Evolutionary conservation across 2,797 vertebrate genomes (phyloP), one percentile per base, ranked within the genome.

Genomic region (Uromys caudimaculatus): DNA sequence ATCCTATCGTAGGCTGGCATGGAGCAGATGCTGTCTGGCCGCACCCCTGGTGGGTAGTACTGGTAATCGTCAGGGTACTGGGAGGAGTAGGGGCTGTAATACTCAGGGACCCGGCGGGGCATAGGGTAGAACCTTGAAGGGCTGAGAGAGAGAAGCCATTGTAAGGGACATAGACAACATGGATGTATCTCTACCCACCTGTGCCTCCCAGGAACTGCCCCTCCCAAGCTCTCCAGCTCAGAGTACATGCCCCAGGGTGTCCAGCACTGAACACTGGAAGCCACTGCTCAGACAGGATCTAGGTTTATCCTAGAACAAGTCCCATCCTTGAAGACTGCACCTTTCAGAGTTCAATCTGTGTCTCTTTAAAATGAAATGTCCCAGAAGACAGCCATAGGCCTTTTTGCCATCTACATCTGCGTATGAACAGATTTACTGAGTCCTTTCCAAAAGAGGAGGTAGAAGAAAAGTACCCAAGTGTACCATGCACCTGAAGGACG

Each of bases 1-100:
- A 98, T 92, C 24, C 99, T 98, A 89, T 99, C 99, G 0, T 99
- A 99, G 86, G 99, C 99, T 0, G 99, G 99, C 98, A 99, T 98
- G 10, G 99, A 99, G 97, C 99, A 99, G 98, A 99, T 99, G 98
- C 99, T 99, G 95, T 99, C 99, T 0, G 99, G 99, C 35, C 99
- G 99, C 77, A 99, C 98, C 0, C 99, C 99, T 0, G 99, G 98
- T 0, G 99, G 99, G 97, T 99, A 99, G 96, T 99, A 98, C 85
- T 99, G 99, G 97, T 99, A 99, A 47, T 99, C 99, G 1, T 99
- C 99, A 0, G 99, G 97, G 96, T 98, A 99, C 77, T 99, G 99
- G 5, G 99, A 98, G 0, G 99, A 98, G 94, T 99, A 99, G 90
- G 98, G 96, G 8, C 98, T 97, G 1, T 99, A 99, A 96, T 99